A percentile compares a stretch with the other conserved stretches of the same genome.
These are phyloP conservation scores for Clytia hemisphaerica DNA, from an alignment of 30 jellyfish, hydroid and myxozoan species.

Conservation along the genomic window DNA sequence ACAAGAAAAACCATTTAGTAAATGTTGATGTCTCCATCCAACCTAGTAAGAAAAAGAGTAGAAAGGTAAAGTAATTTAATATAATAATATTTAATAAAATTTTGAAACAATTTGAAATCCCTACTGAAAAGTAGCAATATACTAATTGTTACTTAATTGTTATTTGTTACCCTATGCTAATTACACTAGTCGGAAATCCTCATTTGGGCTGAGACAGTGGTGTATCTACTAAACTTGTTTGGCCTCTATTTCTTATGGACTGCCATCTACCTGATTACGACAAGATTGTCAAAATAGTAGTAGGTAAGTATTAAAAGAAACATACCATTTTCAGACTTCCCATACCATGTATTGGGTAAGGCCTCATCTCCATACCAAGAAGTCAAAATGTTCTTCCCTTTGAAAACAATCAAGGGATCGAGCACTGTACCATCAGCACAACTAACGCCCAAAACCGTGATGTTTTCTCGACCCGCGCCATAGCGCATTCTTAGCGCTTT, in stretches of 20 bases:
- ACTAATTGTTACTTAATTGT: no score
- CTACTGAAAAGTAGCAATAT: no score
- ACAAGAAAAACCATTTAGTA: slow-evolving; percentile 1
- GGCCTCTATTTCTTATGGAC: no score
- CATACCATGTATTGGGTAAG: slow-evolving; percentile 23
- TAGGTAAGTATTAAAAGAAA: no score
- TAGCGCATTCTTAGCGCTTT: slow-evolving; percentile 2
- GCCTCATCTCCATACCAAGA: slow-evolving; percentile 18
- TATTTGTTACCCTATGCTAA: no score
- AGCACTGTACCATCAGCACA: slow-evolving; percentile 37
- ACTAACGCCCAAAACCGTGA: slow-evolving; percentile 22
- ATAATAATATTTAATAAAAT: neutral
- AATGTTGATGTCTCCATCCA: neutral
- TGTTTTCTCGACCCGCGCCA: slow-evolving; percentile 36
- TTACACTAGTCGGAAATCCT: no score
- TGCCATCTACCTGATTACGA: no score
- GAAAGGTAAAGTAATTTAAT: neutral
- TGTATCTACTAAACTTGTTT: no score
- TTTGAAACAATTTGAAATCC: no score
- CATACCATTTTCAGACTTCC: slow-evolving; percentile 36
- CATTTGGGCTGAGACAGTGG: no score
- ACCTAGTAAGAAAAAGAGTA: neutral
- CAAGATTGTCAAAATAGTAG: no score
- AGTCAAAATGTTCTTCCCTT: slow-evolving; percentile 27
- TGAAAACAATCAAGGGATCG: neutral